Conservation (phyloP, 2,113 vertebrate genomes). For the Pseudopodoces humilis region DNA sequence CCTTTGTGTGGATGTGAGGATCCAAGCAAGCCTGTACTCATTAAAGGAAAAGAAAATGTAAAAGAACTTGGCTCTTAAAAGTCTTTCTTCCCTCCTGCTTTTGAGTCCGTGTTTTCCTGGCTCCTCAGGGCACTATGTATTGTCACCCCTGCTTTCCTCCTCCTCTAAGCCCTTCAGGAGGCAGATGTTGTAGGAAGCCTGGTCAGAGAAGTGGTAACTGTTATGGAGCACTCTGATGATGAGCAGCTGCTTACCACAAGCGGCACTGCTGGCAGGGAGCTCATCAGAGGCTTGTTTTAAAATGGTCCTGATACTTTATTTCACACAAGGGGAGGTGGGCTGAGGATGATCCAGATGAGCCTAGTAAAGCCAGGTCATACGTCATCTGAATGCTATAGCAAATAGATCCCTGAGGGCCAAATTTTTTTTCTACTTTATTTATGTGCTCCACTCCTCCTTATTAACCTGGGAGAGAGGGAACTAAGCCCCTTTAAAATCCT, state of each 20-base stretch:
- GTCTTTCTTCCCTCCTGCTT: background rate
- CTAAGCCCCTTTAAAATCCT: background rate
- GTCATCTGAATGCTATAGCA: background rate
- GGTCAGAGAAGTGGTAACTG: background rate
- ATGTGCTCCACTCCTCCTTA: background rate
- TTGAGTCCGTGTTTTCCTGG: background rate
- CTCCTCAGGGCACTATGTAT: background rate
- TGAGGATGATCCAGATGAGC: background rate
- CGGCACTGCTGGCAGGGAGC: fast-evolving
- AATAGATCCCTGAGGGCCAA: background rate
- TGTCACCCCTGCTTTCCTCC: background rate
- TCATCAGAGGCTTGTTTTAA: background rate
- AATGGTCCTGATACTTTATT: background rate
- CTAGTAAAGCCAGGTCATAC: background rate
- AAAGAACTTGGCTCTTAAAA: background rate
- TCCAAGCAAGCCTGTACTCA: background rate
- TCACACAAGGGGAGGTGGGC: background rate
- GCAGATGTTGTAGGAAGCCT: background rate
- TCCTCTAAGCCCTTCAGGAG: background rate
- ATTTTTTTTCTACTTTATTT: background rate
- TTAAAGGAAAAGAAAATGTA: slow-evolving; percentile 1
- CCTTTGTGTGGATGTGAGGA: background rate
- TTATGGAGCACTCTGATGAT: background rate
- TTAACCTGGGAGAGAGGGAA: background rate
- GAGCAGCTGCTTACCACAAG: background rate